Evolutionary conservation across 1,140 invertebrate species (phyloP).

Genomic region (Homarus americanus): DNA sequence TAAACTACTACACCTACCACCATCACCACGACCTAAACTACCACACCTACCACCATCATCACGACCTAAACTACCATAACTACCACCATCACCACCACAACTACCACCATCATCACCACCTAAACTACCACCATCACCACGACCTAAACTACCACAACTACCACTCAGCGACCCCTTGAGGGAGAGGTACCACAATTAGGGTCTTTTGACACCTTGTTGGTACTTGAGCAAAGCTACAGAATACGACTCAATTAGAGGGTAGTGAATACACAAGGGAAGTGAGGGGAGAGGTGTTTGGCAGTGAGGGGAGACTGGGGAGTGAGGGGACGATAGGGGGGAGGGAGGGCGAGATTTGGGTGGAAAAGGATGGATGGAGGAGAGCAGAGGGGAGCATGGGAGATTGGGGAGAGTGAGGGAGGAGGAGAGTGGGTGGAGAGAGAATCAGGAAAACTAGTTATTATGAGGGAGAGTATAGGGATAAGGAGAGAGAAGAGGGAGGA

Average conservation of each 20-base stretch:
- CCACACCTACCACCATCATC: not conserved
- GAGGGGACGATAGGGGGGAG: not conserved
- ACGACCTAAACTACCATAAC: not conserved
- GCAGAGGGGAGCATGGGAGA: not conserved
- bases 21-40: no score
- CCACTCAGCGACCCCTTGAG: not conserved
- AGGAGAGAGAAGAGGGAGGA: not conserved
- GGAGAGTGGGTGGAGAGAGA: no score
- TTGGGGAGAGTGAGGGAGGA: not conserved
- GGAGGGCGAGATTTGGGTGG: not conserved
- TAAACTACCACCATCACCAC: not conserved
- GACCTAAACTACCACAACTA: no score
- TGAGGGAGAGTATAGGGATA: not conserved
- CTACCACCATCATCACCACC: not conserved
- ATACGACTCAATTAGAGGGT: constrained; percentile 63
- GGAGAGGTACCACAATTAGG: constrained; percentile 43
- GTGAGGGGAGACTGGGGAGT: constrained; percentile 3
- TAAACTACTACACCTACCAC: not conserved
- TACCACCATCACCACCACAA: not conserved
- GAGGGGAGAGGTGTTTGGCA: not conserved
- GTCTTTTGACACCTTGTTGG: constrained; percentile 65
- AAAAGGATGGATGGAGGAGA: not conserved
- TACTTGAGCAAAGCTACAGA: constrained; percentile 57
- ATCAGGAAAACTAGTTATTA: not conserved
- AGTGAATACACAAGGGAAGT: constrained; percentile 27